These are phyloP conservation scores for Oasisia sp. DNA, from an alignment of 2,888 invertebrate species.

Conservation along the genomic window DNA sequence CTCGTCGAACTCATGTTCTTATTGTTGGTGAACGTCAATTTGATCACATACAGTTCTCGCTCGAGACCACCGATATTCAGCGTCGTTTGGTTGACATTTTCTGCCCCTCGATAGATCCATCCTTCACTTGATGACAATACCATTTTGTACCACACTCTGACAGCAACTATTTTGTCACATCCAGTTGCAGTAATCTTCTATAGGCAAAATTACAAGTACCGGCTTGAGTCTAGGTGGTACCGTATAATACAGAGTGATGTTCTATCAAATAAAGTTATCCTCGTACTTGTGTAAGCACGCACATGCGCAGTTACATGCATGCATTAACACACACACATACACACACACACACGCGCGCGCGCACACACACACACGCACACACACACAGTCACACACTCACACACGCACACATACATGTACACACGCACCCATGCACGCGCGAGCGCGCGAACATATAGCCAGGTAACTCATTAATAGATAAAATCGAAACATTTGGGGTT, in stretches of 20 bases:
- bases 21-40: too few species aligned
- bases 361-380: background rate
- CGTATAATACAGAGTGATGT: background rate
- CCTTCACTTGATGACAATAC: too few species aligned
- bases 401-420: background rate
- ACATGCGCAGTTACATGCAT: background rate
- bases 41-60: too few species aligned
- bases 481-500: too few species aligned
- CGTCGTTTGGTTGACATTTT: too few species aligned
- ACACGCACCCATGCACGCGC: too few species aligned
- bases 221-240: background rate
- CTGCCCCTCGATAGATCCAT: too few species aligned
- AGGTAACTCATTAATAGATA: too few species aligned
- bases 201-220: background rate
- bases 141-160: background rate
- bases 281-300: background rate
- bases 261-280: background rate
- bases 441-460: too few species aligned
- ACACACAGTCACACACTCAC: background rate
- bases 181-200: background rate
- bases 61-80: too few species aligned
- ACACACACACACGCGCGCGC: background rate
- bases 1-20: too few species aligned
- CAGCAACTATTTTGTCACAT: background rate
- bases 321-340: background rate